Percentiles rank a stretch among this genome's conserved stretches.
Evolutionary conservation across 2,797 vertebrate genomes (phyloP).

Genomic region (Cirrhinus molitorella): DNA sequence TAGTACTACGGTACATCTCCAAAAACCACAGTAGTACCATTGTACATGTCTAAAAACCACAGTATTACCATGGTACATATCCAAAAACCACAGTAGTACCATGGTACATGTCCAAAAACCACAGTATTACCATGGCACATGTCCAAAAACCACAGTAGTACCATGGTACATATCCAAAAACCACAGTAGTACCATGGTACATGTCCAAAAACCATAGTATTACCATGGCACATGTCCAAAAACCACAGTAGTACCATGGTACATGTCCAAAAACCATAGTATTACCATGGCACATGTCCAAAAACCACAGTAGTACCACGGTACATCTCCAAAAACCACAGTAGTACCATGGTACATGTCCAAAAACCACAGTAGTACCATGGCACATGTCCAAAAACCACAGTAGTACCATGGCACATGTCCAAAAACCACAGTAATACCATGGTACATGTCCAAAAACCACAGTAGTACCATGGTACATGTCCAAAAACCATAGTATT

Average conservation of each 20-base stretch:
- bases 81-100: not conserved
- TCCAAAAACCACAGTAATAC: not conserved
- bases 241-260: not conserved
- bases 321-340: not conserved
- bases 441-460: not conserved
- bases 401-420: not conserved
- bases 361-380: not conserved
- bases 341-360: not conserved
- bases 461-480: not conserved
- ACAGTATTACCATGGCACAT: not conserved
- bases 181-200: not conserved
- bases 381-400: not conserved
- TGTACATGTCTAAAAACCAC: not conserved
- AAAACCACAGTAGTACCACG: not conserved
- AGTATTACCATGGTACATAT: not conserved
- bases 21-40: not conserved
- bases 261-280: not conserved
- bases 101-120: not conserved
- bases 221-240: not conserved
- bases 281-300: not conserved
- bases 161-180: not conserved
- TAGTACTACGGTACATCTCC: not conserved
- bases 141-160: not conserved
- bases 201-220: not conserved
- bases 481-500: accelerated